Conservation (phyloP, 92 coral and sea anemone genomes). For the Meandrina meandrites region DNA sequence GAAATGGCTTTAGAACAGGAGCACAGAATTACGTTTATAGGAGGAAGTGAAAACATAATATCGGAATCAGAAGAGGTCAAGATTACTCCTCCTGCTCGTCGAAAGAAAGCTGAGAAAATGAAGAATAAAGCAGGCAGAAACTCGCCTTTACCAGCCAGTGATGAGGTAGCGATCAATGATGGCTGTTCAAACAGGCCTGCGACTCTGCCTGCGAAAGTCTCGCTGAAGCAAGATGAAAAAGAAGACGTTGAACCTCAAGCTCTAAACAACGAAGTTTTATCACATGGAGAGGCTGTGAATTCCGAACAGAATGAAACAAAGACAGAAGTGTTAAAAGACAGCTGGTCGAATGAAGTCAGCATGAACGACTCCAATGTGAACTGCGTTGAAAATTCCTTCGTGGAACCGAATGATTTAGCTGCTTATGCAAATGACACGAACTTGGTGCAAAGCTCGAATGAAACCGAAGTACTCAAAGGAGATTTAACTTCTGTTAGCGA, state of each 20-base stretch:
- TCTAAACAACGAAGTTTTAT: not conserved
- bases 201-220: not conserved
- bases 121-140: constrained; percentile 9
- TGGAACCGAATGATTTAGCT: not conserved
- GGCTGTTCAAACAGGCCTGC: not conserved
- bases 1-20: constrained; percentile 34
- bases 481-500: not conserved
- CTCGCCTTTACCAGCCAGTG: not conserved
- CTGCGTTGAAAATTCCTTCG: constrained; percentile 21
- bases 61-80: constrained; percentile 28
- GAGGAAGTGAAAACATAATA: not conserved
- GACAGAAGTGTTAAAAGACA: constrained; percentile 21
- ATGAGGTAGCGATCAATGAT: constrained; percentile 4
- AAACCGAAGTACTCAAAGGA: not conserved
- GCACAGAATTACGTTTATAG: not conserved
- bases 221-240: constrained; percentile 5
- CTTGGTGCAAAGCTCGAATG: not conserved
- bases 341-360: not conserved
- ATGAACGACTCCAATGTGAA: constrained; percentile 4
- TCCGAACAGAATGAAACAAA: constrained; percentile 6
- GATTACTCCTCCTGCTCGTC: constrained; percentile 45
- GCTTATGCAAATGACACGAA: not conserved
- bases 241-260: not conserved
- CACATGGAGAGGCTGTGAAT: constrained; percentile 4
- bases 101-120: constrained; percentile 28